phyloP scores from a whole-genome alignment of 1,140 invertebrate genomes.

The Saxidomus purpurata region DNA sequence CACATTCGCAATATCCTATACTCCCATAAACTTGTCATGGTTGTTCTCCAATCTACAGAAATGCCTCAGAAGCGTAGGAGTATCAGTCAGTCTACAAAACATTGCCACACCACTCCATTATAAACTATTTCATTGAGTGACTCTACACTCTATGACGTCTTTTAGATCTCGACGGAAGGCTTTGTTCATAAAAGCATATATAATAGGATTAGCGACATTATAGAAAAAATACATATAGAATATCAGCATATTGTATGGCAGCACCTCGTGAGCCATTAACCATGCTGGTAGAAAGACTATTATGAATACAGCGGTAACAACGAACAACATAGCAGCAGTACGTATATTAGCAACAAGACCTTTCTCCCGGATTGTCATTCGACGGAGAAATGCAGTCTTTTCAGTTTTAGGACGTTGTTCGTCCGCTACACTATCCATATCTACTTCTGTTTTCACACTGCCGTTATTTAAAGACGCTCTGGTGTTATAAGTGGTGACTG shows the following conservation, averaged over 20 bases:
- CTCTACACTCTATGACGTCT: constrained; percentile 64
- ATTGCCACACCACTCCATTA: neutral
- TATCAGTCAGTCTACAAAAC: too few relatives aligned
- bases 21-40: too few relatives aligned
- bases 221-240: constrained; percentile 84
- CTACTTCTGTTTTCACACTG: constrained; percentile 61
- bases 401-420: constrained; percentile 51
- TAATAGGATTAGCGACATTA: constrained; percentile 84
- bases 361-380: constrained; percentile 67
- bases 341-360: constrained; percentile 79
- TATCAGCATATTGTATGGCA: constrained; percentile 70
- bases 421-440: neutral
- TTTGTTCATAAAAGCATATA: constrained; percentile 85
- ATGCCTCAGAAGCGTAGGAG: too few relatives aligned
- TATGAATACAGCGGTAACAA: constrained; percentile 83
- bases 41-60: too few relatives aligned
- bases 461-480: constrained; percentile 68
- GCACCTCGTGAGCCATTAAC: constrained; percentile 69
- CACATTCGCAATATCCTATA: too few relatives aligned
- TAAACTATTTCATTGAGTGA: neutral
- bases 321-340: constrained; percentile 83
- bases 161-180: constrained; percentile 78
- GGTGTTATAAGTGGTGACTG: constrained; percentile 56
- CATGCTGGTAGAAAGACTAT: constrained; percentile 81
- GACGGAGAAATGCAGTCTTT: constrained; percentile 28